Evolutionary conservation across 2,888 invertebrate genomes (phyloP), one percentile per base, ranked within the genome.

Genomic region (Beris chalybata): DNA sequence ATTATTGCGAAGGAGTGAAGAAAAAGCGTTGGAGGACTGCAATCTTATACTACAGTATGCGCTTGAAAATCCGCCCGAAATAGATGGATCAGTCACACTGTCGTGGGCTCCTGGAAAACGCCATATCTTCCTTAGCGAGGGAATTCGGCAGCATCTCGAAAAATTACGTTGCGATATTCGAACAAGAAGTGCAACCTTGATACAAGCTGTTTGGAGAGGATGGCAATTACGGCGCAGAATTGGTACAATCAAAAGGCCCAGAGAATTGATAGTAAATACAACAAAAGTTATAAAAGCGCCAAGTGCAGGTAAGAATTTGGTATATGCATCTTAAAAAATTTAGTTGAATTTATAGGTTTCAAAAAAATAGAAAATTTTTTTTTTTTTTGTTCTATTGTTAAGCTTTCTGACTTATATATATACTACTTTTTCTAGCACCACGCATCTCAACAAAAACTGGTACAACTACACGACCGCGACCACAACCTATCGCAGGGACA

Each of bases 81-180:
- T 82, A 57, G 83, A 83, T 48, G 88, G 87, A n/a, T 78, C 83
- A 0, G 86, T 87, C 3, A 86, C 87, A 4, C 86, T 89, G 54
- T 89, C 92, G 76, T 96, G 95, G 93, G 93, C 94, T 31, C 85
- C 93, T 55, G 97, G 97, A 70, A 93, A 94, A 79, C 85, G 95
- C 4, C 95, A 97, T 80, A 92, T 96, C 54, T 97, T 97, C 81
- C 86, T 96, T 69, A 95, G 95, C 82, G 96, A 95, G 82, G 93
- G 93, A 32, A 92, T 95, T 75, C 85, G 95, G 5, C 95, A 95
- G 82, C 93, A 93, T 74, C 80, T 97, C 73, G 96, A 96, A 79
- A 87, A 89, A 67, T 82, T 94, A 75, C 84, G 95, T 5, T 86
- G 88, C 31, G 89, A 90, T 69, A 90, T 89, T 4, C 85, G 93